Percentiles rank a stretch among this genome's conserved stretches.
Evolutionary conservation across 2,888 invertebrate species (phyloP).

Genomic region (Phortica okadai): DNA sequence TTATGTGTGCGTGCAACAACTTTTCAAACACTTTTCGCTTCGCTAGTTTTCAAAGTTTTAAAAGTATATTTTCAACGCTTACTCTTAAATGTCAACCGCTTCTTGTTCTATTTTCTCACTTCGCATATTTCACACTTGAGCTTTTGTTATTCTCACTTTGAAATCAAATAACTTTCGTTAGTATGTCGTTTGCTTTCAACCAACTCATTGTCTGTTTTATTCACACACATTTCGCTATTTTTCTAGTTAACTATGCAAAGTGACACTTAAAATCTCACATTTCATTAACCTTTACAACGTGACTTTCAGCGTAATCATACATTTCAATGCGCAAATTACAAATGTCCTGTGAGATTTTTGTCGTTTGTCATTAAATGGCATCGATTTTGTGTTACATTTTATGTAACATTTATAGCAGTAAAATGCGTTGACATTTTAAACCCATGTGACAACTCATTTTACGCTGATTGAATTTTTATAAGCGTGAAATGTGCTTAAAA

Average conservation of each 20-base stretch:
- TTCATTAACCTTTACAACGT: background rate
- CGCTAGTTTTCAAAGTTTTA: too few species aligned
- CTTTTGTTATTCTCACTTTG: too few species aligned
- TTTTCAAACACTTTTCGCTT: too few species aligned
- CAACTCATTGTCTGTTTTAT: background rate
- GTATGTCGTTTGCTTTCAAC: background rate
- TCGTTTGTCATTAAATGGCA: constrained; percentile 12
- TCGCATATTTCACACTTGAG: too few species aligned
- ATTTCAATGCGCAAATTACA: constrained; percentile 25
- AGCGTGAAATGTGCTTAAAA: background rate
- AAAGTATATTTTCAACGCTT: too few species aligned
- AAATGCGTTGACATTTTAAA: constrained; percentile 21
- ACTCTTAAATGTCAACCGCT: too few species aligned
- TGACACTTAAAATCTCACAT: constrained; percentile 3
- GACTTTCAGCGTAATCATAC: constrained; percentile 21
- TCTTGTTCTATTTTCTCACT: too few species aligned
- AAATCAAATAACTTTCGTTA: too few species aligned
- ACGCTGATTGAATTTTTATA: background rate
- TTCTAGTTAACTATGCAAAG: background rate
- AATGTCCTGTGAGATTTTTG: constrained; percentile 19
- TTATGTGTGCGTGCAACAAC: too few species aligned
- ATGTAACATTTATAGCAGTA: background rate
- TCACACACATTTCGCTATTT: background rate
- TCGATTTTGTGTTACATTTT: background rate
- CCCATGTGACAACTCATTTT: constrained; percentile 3